phyloP scores from a whole-genome alignment of 2,888 invertebrate genomes.

The Sminthurinus aureus region DNA sequence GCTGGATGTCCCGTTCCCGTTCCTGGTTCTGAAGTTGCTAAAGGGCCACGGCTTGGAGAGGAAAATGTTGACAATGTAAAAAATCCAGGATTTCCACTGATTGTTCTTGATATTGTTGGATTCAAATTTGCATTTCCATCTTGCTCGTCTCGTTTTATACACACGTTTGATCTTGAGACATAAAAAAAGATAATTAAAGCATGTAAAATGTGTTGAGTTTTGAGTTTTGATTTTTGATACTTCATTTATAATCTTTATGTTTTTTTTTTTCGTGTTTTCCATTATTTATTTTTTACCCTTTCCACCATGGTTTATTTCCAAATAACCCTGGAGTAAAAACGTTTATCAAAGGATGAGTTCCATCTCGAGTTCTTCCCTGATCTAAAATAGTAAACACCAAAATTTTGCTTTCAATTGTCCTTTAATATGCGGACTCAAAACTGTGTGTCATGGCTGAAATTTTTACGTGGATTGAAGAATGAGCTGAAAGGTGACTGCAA shows the following conservation, averaged over 20 bases:
- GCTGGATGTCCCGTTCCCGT: slow-evolving; percentile 45
- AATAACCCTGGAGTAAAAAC: slow-evolving; percentile 1
- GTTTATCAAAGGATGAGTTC: background rate
- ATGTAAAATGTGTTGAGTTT: background rate
- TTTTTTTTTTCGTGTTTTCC: background rate
- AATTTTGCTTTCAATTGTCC: background rate
- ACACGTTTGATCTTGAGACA: slow-evolving; percentile 69
- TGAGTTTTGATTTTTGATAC: background rate
- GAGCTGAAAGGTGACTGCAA: background rate
- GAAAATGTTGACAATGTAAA: background rate
- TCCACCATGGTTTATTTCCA: slow-evolving; percentile 64
- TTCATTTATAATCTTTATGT: too few species aligned
- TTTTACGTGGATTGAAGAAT: background rate
- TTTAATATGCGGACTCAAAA: background rate
- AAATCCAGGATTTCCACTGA: slow-evolving; percentile 37
- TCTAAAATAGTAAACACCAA: background rate
- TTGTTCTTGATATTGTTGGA: slow-evolving; percentile 60
- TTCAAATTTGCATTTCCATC: slow-evolving; percentile 57
- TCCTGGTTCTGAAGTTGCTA: background rate
- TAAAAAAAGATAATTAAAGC: background rate
- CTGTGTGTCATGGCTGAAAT: background rate
- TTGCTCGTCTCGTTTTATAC: slow-evolving; percentile 69
- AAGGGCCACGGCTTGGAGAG: background rate
- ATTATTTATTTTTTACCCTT: slow-evolving; percentile 64
- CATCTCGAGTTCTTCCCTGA: background rate